Percentiles rank a stretch among this genome's conserved stretches.
phyloP scores from a whole-genome alignment of 2,797 vertebrate species.

The Gallinago solitaria region DNA sequence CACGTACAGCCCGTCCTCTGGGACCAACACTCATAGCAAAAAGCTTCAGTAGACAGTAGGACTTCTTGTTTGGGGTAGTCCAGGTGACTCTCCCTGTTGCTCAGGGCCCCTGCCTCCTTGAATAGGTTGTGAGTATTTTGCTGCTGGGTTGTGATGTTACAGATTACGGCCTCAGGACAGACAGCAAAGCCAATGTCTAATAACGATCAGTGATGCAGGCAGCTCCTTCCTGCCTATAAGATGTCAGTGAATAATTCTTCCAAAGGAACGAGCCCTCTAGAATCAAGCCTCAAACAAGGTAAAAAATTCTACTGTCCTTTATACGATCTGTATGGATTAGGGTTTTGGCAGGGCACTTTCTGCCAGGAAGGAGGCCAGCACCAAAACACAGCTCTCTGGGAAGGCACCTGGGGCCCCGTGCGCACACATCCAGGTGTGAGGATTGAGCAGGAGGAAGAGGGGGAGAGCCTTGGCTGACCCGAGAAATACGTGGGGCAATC shows the following conservation, averaged over 20 bases:
- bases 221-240: neutral
- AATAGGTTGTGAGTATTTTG: neutral
- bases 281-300: neutral
- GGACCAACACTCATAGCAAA: neutral
- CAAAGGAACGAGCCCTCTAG: neutral
- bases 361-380: neutral
- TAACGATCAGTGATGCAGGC: neutral
- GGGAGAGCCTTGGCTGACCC: neutral
- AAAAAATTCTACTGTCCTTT: neutral
- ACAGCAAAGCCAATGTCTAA: neutral
- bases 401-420: neutral
- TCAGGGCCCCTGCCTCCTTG: neutral
- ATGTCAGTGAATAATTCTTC: fast-evolving
- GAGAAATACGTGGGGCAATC: neutral
- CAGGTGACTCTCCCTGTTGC: neutral
- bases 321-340: neutral
- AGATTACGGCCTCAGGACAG: neutral
- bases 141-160: neutral
- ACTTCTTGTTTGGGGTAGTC: neutral
- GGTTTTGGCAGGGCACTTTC: neutral
- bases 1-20: neutral
- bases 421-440: neutral
- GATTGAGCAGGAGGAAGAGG: neutral
- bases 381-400: neutral
- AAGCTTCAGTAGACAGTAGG: neutral